phyloP scores from a whole-genome alignment of 2,797 vertebrate genomes.

The Manis crassicaudata region DNA sequence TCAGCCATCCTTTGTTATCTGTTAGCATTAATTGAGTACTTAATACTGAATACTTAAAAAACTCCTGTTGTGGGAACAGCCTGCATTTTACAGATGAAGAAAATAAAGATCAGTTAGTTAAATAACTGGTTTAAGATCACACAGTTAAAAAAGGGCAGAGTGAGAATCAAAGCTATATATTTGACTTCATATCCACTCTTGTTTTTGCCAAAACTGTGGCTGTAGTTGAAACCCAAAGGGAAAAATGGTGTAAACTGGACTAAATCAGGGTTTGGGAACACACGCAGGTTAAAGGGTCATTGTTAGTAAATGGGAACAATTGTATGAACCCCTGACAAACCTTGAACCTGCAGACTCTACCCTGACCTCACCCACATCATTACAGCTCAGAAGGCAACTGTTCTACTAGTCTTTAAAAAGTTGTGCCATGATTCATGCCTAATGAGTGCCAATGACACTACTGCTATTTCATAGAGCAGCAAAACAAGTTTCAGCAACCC shows the following conservation, averaged over 20 bases:
- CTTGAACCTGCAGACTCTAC: not conserved
- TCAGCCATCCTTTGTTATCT: not conserved
- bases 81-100: not conserved
- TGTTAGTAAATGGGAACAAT: not conserved
- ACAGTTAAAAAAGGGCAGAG: not conserved
- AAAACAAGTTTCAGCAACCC: constrained; percentile 80
- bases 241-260: not conserved
- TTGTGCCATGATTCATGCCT: constrained; percentile 39
- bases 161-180: not conserved
- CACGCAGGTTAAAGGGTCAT: not conserved
- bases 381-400: not conserved
- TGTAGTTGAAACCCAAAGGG: not conserved
- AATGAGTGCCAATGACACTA: constrained; percentile 41
- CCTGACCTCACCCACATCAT: not conserved
- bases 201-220: not conserved
- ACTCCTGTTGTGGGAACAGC: not conserved
- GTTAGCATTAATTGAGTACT: not conserved
- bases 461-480: constrained; percentile 68
- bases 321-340: not conserved
- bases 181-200: not conserved
- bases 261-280: not conserved
- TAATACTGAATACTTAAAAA: not conserved
- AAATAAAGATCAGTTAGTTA: not conserved
- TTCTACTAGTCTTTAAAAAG: constrained; percentile 29
- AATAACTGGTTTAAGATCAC: not conserved